phyloP scores from a whole-genome alignment of 2,797 vertebrate species.

The Darevskia nairensis region DNA sequence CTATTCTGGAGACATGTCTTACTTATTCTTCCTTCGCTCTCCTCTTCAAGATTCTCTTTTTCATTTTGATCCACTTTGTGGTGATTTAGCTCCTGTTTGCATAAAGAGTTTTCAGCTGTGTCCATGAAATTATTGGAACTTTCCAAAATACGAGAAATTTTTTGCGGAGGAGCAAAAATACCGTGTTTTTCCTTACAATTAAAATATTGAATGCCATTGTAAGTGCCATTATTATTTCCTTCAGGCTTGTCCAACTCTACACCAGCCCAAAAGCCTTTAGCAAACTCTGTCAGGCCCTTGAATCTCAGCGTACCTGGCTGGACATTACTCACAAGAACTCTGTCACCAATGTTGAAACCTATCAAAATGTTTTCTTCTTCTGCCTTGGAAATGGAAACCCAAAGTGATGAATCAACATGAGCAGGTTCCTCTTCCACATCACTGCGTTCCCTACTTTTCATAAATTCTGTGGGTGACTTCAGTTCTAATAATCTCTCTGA shows the following conservation, averaged over 20 bases:
- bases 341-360: slow-evolving; percentile 87
- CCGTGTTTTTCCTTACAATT: slow-evolving; percentile 88
- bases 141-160: slow-evolving; percentile 87
- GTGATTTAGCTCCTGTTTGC: slow-evolving; percentile 75
- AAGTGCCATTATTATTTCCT: slow-evolving; percentile 94
- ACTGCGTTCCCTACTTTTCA: slow-evolving; percentile 72
- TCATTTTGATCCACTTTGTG: slow-evolving; percentile 66
- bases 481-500: slow-evolving; percentile 83
- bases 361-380: slow-evolving; percentile 80
- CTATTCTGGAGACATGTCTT: slow-evolving; percentile 64
- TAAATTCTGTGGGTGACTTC: slow-evolving; percentile 73
- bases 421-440: slow-evolving; percentile 69
- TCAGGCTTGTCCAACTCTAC: slow-evolving; percentile 94
- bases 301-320: slow-evolving; percentile 93
- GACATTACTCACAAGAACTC: slow-evolving; percentile 91
- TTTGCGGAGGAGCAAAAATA: slow-evolving; percentile 95
- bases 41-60: slow-evolving; percentile 55
- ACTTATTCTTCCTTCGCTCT: slow-evolving; percentile 56
- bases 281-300: slow-evolving; percentile 92
- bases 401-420: slow-evolving; percentile 56
- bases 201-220: slow-evolving; percentile 89
- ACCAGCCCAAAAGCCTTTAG: slow-evolving; percentile 95
- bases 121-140: slow-evolving; percentile 77
- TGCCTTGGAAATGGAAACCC: slow-evolving; percentile 49
- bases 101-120: slow-evolving; percentile 82